Conservation (phyloP, 23 tunicate genomes). For the Phallusia fumigata region DNA sequence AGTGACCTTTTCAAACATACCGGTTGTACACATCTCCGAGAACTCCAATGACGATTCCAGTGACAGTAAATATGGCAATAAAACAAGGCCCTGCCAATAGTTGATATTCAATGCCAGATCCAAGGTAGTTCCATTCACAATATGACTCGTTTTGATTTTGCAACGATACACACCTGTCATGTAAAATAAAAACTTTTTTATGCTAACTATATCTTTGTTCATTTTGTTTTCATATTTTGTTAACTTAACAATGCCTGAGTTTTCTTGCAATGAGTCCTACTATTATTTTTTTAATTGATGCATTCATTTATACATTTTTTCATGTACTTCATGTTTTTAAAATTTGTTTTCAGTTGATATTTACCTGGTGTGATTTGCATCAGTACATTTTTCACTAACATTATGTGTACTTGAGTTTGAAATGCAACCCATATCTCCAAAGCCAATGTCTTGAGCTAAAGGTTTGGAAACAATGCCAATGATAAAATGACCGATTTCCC, state of each 20-base stretch:
- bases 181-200: too few species aligned
- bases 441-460: slow-evolving; percentile 73
- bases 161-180: not conserved
- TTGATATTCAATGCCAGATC: slow-evolving; percentile 86
- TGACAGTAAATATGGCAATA: slow-evolving; percentile 83
- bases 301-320: too few species aligned
- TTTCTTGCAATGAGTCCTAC: too few species aligned
- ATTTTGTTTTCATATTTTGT: too few species aligned
- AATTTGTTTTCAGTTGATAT: not conserved
- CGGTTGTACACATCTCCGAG: slow-evolving; percentile 79
- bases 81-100: slow-evolving; percentile 86
- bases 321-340: too few species aligned
- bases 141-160: not conserved
- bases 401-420: slow-evolving; percentile 1
- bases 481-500: slow-evolving; percentile 86
- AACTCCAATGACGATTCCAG: slow-evolving; percentile 73
- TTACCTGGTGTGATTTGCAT: slow-evolving; percentile 21
- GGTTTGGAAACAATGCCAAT: slow-evolving; percentile 85
- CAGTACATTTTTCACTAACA: slow-evolving; percentile 29
- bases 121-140: slow-evolving; percentile 83
- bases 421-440: slow-evolving; percentile 85
- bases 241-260: too few species aligned
- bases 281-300: too few species aligned
- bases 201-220: too few species aligned
- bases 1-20: too few species aligned